Conservation (phyloP, 1,140 invertebrate genomes). For the Trigoniulus corallinus region DNA sequence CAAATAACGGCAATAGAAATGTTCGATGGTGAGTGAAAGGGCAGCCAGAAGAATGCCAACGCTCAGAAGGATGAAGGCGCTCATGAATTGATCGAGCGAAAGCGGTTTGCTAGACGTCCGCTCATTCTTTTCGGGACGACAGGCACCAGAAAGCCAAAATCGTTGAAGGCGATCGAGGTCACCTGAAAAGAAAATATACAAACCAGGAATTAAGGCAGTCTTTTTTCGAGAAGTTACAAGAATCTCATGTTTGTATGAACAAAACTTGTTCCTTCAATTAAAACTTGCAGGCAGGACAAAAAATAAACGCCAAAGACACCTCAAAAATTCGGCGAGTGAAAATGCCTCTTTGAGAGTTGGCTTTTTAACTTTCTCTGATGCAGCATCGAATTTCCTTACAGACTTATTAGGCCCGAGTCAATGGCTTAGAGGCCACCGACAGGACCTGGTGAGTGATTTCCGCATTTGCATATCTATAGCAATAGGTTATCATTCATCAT, state of each 20-base stretch:
- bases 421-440: too few relatives aligned
- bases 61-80: conserved; percentile 86
- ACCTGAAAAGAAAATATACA: conserved; percentile 30
- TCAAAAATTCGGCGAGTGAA: neutral
- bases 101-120: conserved; percentile 73
- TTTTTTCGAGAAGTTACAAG: neutral
- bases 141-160: conserved; percentile 96
- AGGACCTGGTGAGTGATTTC: too few relatives aligned
- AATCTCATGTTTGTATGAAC: neutral
- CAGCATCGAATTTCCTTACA: too few relatives aligned
- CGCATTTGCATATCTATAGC: too few relatives aligned
- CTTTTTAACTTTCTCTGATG: neutral
- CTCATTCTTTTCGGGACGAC: conserved; percentile 78
- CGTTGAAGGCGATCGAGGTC: conserved; percentile 83
- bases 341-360: neutral
- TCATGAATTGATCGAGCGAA: conserved; percentile 91
- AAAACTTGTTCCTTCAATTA: neutral
- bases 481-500: too few relatives aligned
- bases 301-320: neutral
- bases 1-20: conserved; percentile 58
- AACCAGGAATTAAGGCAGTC: neutral
- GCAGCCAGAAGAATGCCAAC: conserved; percentile 78
- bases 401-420: too few relatives aligned
- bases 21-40: conserved; percentile 68
- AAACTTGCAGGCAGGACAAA: neutral